A percentile compares a stretch with the other conserved stretches of the same genome.
phyloP scores from a whole-genome alignment of 2,113 vertebrate species.

The Sebastes fasciatus region DNA sequence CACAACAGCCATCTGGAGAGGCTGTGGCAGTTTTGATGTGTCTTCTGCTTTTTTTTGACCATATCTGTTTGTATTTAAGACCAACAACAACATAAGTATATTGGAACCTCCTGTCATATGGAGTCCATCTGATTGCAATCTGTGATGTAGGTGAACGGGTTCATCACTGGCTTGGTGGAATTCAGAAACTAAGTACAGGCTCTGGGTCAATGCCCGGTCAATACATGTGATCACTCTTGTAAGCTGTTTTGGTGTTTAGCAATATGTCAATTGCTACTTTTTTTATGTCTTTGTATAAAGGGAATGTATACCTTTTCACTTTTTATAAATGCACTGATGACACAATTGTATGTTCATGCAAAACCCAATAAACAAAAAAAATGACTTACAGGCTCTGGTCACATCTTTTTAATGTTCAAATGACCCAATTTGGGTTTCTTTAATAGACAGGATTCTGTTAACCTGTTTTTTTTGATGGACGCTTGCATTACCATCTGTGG shows the following conservation, averaged over 20 bases:
- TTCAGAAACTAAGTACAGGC: neutral
- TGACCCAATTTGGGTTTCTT: neutral
- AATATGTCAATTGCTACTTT: neutral
- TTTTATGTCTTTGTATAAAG: too few species aligned
- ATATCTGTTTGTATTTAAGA: conserved; percentile 17
- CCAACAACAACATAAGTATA: conserved; percentile 18
- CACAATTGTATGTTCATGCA: too few species aligned
- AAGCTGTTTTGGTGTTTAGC: too few species aligned
- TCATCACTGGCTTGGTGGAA: neutral
- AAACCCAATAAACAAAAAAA: too few species aligned
- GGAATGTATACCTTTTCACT: too few species aligned
- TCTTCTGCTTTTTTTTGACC: conserved; percentile 29
- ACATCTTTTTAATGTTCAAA: neutral
- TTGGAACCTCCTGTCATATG: conserved; percentile 38
- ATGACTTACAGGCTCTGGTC: neutral
- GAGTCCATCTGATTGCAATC: conserved; percentile 37
- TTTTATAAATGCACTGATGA: too few species aligned
- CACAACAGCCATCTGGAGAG: conserved; percentile 40
- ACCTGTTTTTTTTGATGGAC: neutral
- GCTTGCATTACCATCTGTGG: neutral
- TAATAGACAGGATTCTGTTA: neutral
- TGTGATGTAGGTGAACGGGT: conserved; percentile 7
- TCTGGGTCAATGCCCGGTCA: neutral
- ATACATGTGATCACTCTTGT: neutral
- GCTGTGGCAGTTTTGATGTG: conserved; percentile 23